These are phyloP conservation scores for Molorchus minor DNA, from an alignment of 2,888 invertebrate species.

Conservation along the genomic window DNA sequence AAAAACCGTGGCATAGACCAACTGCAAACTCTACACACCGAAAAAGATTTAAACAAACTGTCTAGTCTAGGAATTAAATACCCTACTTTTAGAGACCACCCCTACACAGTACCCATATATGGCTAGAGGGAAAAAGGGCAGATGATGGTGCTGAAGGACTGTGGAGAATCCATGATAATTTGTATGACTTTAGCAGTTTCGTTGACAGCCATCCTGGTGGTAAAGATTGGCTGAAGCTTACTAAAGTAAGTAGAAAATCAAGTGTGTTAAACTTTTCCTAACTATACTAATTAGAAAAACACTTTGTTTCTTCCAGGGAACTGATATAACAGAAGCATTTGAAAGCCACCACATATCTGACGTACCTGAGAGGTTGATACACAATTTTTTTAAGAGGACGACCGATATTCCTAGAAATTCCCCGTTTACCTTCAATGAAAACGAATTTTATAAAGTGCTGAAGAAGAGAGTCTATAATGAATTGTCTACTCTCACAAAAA, in stretches of 20 bases:
- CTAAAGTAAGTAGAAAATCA: constrained; percentile 65
- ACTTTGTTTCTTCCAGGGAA: constrained; percentile 65
- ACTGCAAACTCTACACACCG: no score
- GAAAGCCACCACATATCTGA: constrained; percentile 75
- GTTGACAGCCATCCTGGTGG: constrained; percentile 86
- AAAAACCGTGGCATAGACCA: no score
- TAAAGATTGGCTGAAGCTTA: constrained; percentile 73
- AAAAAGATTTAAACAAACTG: background rate
- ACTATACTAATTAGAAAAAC: background rate
- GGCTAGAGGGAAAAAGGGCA: constrained; percentile 72
- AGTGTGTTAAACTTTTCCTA: background rate
- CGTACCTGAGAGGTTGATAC: constrained; percentile 67
- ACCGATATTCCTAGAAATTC: constrained; percentile 72
- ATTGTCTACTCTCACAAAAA: constrained; percentile 66
- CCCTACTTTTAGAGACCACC: constrained; percentile 10
- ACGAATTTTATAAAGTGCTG: constrained; percentile 77
- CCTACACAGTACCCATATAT: no score
- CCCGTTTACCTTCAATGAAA: constrained; percentile 76
- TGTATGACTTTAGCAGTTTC: constrained; percentile 87
- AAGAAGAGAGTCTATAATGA: constrained; percentile 68
- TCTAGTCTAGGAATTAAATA: constrained; percentile 15
- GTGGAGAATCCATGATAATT: constrained; percentile 77
- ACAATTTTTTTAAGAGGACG: constrained; percentile 72
- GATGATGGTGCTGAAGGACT: constrained; percentile 78
- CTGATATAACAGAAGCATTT: constrained; percentile 82